Evolutionary conservation across 1,140 invertebrate genomes (phyloP).

Genomic region (Drosophila azteca): DNA sequence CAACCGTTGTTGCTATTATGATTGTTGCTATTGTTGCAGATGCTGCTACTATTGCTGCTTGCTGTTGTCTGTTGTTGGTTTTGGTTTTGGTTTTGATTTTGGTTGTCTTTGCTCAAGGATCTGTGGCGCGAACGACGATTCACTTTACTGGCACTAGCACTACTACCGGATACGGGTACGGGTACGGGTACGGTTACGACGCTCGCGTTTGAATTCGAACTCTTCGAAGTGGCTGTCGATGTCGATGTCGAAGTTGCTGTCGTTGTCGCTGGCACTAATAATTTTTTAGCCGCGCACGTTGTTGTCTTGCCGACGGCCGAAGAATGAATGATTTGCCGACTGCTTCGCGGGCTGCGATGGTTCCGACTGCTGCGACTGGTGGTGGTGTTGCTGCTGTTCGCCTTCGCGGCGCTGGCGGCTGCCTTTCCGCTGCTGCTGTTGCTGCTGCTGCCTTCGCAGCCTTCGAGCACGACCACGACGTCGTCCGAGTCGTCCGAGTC

Average conservation of each 20-base stretch:
- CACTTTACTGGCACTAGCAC: constrained; percentile 85
- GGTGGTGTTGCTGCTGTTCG: constrained; percentile 16
- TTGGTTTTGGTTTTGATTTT: not conserved
- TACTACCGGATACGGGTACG: constrained; percentile 7
- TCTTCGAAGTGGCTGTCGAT: constrained; percentile 10
- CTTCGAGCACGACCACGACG: constrained; percentile 75
- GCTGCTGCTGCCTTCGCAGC: constrained; percentile 54
- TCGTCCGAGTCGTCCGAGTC: constrained; percentile 69
- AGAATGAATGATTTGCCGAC: constrained; percentile 81
- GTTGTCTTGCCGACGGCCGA: constrained; percentile 83
- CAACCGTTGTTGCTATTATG: constrained; percentile 32
- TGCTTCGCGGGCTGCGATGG: constrained; percentile 67
- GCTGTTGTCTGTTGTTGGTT: constrained; percentile 8
- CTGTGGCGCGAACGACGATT: constrained; percentile 73
- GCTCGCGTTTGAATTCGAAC: constrained; percentile 15
- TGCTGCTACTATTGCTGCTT: constrained; percentile 13
- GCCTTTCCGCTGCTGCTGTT: constrained; percentile 31
- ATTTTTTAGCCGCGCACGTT: constrained; percentile 81
- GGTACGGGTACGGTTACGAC: constrained; percentile 10
- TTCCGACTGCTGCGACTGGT: constrained; percentile 50
- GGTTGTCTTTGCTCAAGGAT: constrained; percentile 72
- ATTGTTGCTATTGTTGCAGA: constrained; percentile 18
- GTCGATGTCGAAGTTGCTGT: constrained; percentile 18
- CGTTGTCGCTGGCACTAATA: constrained; percentile 2
- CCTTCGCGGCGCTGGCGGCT: constrained; percentile 12